Conservation (phyloP, 2,888 invertebrate species). For the Pelosia muscerda region DNA sequence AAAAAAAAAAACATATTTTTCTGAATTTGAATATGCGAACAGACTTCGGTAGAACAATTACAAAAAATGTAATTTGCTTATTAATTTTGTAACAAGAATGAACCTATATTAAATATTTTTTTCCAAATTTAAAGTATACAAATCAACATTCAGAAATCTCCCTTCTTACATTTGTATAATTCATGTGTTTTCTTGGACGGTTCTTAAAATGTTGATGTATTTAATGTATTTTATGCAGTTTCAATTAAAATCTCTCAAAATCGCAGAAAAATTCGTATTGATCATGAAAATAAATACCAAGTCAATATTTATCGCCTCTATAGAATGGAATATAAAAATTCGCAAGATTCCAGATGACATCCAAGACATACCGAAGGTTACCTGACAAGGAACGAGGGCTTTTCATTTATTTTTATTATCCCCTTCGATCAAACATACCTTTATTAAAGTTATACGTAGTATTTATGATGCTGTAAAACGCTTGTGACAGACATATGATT, state of each 20-base stretch:
- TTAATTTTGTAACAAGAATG: no score
- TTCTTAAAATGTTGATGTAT: no score
- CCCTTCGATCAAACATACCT: not conserved
- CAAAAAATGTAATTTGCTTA: no score
- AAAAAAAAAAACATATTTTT: not conserved
- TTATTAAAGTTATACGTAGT: constrained; percentile 23
- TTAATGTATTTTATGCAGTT: no score
- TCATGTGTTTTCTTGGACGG: no score
- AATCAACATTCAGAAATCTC: no score
- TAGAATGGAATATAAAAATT: constrained; percentile 40
- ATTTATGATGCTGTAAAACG: constrained; percentile 53
- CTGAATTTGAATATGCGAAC: not conserved
- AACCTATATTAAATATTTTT: no score
- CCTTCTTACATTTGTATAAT: no score
- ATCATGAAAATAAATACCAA: constrained; percentile 9
- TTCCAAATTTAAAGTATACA: no score
- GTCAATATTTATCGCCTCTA: constrained; percentile 23
- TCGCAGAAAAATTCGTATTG: not conserved
- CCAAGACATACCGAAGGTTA: constrained; percentile 47
- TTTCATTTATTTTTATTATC: constrained; percentile 54
- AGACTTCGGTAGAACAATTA: not conserved
- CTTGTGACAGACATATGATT: constrained; percentile 14
- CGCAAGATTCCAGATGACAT: constrained; percentile 37
- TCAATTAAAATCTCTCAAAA: not conserved
- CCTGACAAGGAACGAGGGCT: constrained; percentile 49